phyloP scores from a whole-genome alignment of 2,113 vertebrate species.

The Abramis brama region DNA sequence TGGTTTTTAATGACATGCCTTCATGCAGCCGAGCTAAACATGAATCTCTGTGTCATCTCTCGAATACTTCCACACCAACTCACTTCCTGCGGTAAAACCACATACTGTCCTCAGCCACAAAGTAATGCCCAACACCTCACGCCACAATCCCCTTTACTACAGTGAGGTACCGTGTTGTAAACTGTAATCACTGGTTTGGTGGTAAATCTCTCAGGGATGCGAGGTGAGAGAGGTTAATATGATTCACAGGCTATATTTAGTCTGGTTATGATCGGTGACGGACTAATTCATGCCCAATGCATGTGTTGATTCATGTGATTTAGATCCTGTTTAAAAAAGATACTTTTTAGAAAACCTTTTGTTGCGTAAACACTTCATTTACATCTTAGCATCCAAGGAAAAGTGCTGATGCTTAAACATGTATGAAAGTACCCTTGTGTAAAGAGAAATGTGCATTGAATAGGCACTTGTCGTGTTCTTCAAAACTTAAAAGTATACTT shows the following conservation, averaged over 20 bases:
- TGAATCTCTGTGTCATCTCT: neutral
- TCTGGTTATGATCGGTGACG: neutral
- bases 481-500: neutral
- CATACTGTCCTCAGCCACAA: conserved; percentile 8
- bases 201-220: conserved; percentile 38
- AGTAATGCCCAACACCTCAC: conserved; percentile 4
- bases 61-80: neutral
- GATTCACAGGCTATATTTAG: conserved; percentile 43
- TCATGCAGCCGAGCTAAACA: neutral
- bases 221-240: conserved; percentile 42
- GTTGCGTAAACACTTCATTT: neutral
- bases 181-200: conserved; percentile 38
- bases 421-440: neutral
- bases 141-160: conserved; percentile 1
- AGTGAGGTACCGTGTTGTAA: neutral
- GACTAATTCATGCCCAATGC: conserved; percentile 1
- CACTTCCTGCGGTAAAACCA: conserved; percentile 2
- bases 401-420: neutral
- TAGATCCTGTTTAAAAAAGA: conserved; percentile 26
- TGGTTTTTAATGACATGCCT: neutral
- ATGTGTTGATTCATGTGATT: conserved; percentile 52
- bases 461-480: neutral
- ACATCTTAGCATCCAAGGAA: neutral
- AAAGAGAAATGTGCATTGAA: neutral
- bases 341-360: neutral